Base-by-base conservation (phyloP, 2,888 invertebrate genomes). In the Caenorhabditis sp. region DNA sequence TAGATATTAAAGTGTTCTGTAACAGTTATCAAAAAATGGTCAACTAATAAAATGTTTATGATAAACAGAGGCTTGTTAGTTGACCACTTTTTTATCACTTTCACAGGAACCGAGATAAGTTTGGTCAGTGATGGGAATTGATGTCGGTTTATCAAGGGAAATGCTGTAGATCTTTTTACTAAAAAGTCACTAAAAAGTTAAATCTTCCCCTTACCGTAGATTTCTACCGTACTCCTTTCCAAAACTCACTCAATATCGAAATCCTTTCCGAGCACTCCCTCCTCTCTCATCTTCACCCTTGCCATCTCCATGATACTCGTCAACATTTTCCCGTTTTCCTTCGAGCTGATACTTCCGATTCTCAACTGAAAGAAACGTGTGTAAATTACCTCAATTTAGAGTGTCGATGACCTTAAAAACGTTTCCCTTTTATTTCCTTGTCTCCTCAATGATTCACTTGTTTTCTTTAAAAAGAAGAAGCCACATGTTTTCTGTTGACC, bases 181-280 rank as follows among this genome's bases (percentile, higher is more conserved):
- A n/a, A n/a, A n/a, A n/a, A n/a, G n/a, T n/a, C n/a, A n/a, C n/a
- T n/a, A n/a, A n/a, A n/a, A 44, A 44, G 5, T 14, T 35, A 4
- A 35, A 35, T 6, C 22, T 16, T 49, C 51, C 1, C 7, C 6
- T 7, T 7, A 22, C 7, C 10, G 24, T 24, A 22, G 19, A 22
- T 51, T 1, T 26, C 54, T 4, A 24, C 8, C 14, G n/a, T n/a
- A n/a, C 12, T 38, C 14, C 31, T 41, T 16, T 35, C 28, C 47
- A 19, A 44, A 64, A 86, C 89, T 85, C 38, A 90, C 90, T 90
- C 89, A 56, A 90, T 85, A 75, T 90, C 89, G 41, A 90, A 85
- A 26, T 86, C 84, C 0, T 86, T 84, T 49, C 85, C 88, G 24
- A 90, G 80, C 38, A 90, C 68, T 5, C 90, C 90, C 28, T 88